Evolutionary conservation across 1,140 invertebrate genomes (phyloP).

Genomic region (Bicyclus anynana): DNA sequence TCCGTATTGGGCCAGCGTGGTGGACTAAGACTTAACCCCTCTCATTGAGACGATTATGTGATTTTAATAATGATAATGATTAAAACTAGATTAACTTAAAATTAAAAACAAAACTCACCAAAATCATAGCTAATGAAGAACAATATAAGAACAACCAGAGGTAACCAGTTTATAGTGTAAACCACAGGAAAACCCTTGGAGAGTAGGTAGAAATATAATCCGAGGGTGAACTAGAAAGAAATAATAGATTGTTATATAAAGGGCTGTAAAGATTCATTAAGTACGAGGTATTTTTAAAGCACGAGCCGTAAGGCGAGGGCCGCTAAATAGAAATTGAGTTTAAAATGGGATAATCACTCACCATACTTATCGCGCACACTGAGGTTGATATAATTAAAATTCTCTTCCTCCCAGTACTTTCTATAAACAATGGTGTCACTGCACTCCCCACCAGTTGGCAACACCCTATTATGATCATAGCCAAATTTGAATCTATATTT

Average conservation of each 20-base stretch:
- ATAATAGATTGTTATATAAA: not conserved
- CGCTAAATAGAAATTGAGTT: too few relatives aligned
- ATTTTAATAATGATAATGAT: too few relatives aligned
- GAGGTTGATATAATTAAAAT: slow-evolving; percentile 63
- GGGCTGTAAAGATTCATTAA: too few relatives aligned
- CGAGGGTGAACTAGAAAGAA: slow-evolving; percentile 29
- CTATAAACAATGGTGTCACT: slow-evolving; percentile 66
- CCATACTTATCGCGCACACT: slow-evolving; percentile 35
- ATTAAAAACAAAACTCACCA: slow-evolving; percentile 20
- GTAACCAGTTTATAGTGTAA: slow-evolving; percentile 30
- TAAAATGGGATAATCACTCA: slow-evolving; percentile 26
- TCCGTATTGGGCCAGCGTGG: too few relatives aligned
- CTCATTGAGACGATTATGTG: too few relatives aligned
- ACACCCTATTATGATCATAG: slow-evolving; percentile 36
- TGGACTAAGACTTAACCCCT: too few relatives aligned
- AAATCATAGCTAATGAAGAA: slow-evolving; percentile 28
- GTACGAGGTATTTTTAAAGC: too few relatives aligned
- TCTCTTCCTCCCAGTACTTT: slow-evolving; percentile 72
- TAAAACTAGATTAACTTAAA: too few relatives aligned
- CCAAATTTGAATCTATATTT: slow-evolving; percentile 31
- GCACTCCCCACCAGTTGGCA: slow-evolving; percentile 70
- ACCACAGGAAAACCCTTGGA: not conserved
- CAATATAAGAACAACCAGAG: slow-evolving; percentile 26
- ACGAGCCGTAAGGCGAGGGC: too few relatives aligned
- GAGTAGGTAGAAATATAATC: slow-evolving; percentile 34